A percentile compares a stretch with the other conserved stretches of the same genome.
These are phyloP conservation scores for Pseudopleuronectes americanus DNA, from an alignment of 2,797 vertebrate genomes.

Conservation along the genomic window DNA sequence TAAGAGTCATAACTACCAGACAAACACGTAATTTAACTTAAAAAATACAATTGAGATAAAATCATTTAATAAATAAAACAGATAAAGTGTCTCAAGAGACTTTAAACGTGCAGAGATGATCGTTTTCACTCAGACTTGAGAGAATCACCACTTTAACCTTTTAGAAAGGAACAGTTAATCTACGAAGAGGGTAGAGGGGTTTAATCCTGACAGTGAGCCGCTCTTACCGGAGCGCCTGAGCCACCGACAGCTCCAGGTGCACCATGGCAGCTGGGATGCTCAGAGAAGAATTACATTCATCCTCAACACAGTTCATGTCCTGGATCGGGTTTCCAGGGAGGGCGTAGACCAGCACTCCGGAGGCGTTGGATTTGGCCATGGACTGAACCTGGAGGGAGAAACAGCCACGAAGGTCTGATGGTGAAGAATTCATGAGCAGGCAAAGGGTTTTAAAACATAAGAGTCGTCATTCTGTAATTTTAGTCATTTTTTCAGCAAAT, in stretches of 20 bases:
- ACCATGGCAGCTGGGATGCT: conserved; percentile 84
- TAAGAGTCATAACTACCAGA: too few relatives aligned
- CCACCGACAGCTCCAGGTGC: conserved; percentile 72
- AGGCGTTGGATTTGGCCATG: conserved; percentile 81
- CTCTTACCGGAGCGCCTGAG: conserved; percentile 72
- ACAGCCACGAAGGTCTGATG: background rate
- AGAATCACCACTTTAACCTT: conserved; percentile 5
- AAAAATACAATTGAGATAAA: background rate
- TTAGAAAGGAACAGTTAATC: conserved; percentile 20
- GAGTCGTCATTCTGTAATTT: too few relatives aligned
- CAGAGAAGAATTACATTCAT: conserved; percentile 73
- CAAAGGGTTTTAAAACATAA: background rate
- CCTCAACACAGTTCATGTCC: conserved; percentile 84
- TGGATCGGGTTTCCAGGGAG: conserved; percentile 74
- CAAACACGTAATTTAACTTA: background rate
- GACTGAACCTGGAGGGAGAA: conserved; percentile 72
- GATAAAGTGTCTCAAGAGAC: too few relatives aligned
- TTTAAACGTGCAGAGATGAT: too few relatives aligned
- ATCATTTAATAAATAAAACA: background rate
- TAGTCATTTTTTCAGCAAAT: too few relatives aligned
- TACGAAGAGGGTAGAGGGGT: background rate
- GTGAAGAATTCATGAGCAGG: background rate
- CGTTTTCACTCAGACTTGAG: background rate
- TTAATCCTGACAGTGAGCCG: conserved; percentile 14
- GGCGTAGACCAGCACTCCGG: conserved; percentile 81